Conservation (phyloP, 2,113 vertebrate genomes). For the Rhabdomys dilectus region DNA sequence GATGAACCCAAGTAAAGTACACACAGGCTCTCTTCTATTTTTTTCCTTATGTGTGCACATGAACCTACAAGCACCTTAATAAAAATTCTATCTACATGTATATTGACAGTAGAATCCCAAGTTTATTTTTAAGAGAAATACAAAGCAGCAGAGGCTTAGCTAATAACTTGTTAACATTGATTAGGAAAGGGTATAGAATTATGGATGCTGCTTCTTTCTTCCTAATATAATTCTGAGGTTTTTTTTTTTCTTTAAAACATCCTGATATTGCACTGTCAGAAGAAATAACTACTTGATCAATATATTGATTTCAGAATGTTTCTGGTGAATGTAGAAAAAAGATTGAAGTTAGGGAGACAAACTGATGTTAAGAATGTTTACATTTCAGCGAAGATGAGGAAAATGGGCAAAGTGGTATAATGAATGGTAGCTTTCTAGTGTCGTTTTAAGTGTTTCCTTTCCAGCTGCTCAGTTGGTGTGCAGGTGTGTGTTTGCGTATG, state of each 20-base stretch:
- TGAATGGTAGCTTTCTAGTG: not conserved
- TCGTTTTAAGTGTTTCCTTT: not conserved
- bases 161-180: not conserved
- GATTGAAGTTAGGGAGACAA: not conserved
- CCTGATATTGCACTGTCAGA: not conserved
- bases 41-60: not conserved
- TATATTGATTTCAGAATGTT: not conserved
- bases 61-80: not conserved
- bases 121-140: slow-evolving; percentile 36
- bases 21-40: not conserved
- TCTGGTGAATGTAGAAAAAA: slow-evolving; percentile 20
- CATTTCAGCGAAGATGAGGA: not conserved
- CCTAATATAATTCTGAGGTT: not conserved
- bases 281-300: not conserved
- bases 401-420: not conserved
- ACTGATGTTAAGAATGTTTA: slow-evolving; percentile 36
- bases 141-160: not conserved
- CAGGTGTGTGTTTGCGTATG: not conserved
- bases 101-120: not conserved
- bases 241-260: not conserved
- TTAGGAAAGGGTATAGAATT: not conserved
- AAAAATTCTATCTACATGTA: slow-evolving; percentile 17
- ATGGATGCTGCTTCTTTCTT: slow-evolving; percentile 23
- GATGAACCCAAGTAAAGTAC: not conserved
- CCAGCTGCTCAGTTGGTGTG: not conserved